phyloP scores from a whole-genome alignment of 2,113 vertebrate genomes.

The Suncus etruscus region DNA sequence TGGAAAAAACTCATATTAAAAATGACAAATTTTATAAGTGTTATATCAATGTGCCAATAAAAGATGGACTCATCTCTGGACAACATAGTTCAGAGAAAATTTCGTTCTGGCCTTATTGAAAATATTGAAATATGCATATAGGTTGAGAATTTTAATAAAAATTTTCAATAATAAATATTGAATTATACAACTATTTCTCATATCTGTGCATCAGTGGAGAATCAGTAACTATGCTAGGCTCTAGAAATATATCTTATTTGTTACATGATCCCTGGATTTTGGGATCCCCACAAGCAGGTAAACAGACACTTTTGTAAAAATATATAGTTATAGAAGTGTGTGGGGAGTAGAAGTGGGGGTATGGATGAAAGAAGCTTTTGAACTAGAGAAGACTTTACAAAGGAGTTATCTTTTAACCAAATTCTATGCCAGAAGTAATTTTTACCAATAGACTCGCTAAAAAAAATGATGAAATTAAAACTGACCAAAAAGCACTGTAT shows the following conservation, averaged over 20 bases:
- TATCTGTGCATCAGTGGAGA: not conserved
- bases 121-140: not conserved
- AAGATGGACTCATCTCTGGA: not conserved
- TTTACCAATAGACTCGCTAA: not conserved
- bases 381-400: not conserved
- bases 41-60: slow-evolving; percentile 49
- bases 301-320: not conserved
- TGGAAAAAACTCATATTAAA: slow-evolving; percentile 59
- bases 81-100: not conserved
- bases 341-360: not conserved
- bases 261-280: not conserved
- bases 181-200: slow-evolving; percentile 14
- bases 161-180: slow-evolving; percentile 18
- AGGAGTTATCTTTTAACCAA: not conserved
- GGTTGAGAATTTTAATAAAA: not conserved
- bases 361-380: not conserved
- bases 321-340: not conserved
- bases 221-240: not conserved
- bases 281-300: not conserved
- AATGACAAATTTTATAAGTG: slow-evolving; percentile 50
- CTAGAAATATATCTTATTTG: not conserved
- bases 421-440: not conserved
- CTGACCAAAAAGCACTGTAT: not conserved
- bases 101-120: not conserved
- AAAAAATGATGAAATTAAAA: not conserved